Percentiles rank a stretch among this genome's conserved stretches.
Conservation (phyloP, 2,113 vertebrate genomes). For the Ifrita kowaldi region DNA sequence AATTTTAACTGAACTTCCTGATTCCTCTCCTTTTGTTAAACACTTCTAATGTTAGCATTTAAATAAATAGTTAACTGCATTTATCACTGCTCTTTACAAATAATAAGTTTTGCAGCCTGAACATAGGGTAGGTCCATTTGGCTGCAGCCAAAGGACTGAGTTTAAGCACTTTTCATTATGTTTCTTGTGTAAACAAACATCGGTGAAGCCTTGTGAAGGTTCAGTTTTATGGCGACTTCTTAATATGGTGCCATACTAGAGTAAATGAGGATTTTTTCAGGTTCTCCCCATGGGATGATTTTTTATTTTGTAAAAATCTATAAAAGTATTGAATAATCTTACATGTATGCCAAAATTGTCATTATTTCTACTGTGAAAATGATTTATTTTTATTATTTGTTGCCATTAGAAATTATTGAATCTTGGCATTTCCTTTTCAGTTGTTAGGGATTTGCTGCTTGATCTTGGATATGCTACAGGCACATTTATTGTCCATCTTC, state of each 20-base stretch:
- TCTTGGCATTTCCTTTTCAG: background rate
- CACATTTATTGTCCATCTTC: background rate
- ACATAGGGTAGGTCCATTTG: background rate
- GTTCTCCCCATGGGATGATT: background rate
- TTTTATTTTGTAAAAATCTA: background rate
- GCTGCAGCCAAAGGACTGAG: background rate
- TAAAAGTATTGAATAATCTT: background rate
- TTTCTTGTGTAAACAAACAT: constrained; percentile 22
- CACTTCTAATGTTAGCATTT: constrained; percentile 8
- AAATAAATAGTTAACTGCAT: constrained; percentile 17
- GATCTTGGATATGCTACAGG: background rate
- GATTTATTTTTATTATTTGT: background rate
- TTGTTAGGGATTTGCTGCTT: background rate
- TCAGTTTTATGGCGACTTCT: background rate
- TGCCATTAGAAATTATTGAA: background rate
- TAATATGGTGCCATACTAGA: background rate
- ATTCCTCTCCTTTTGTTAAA: constrained; percentile 47
- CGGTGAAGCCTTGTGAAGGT: background rate
- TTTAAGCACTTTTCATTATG: constrained; percentile 37
- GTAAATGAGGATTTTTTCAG: background rate
- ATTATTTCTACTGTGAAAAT: background rate
- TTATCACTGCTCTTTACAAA: background rate
- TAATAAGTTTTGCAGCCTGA: background rate
- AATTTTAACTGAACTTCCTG: constrained; percentile 49
- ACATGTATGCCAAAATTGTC: background rate